Evolutionary conservation across 2,888 invertebrate species (phyloP).

Genomic region (Polydesmus complanatus): DNA sequence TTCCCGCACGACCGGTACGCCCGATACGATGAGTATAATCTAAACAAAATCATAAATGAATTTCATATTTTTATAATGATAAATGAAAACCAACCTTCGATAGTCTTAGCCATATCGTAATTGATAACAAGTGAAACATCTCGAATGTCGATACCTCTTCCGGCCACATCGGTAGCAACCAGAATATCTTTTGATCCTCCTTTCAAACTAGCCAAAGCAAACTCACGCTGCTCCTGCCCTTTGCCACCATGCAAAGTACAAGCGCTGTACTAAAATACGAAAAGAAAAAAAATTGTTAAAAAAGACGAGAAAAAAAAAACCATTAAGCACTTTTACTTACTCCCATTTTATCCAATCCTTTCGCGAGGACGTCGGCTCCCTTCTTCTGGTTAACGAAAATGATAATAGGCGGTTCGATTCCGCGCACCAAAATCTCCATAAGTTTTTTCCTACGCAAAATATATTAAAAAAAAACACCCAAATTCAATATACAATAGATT

Average conservation of each 20-base stretch:
- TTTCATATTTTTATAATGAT: constrained; percentile 2
- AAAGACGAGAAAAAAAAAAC: neutral
- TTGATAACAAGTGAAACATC: constrained; percentile 98
- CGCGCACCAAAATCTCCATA: constrained; percentile 75
- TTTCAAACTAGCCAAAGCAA: constrained; percentile 90
- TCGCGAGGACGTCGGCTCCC: constrained; percentile 93
- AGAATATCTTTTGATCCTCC: constrained; percentile 92
- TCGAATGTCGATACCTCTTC: constrained; percentile 99
- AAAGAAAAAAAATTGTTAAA: neutral
- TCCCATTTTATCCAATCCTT: constrained; percentile 90
- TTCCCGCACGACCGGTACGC: constrained; percentile 96
- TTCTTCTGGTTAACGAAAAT: constrained; percentile 99
- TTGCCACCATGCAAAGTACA: constrained; percentile 98
- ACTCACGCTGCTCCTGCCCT: constrained; percentile 98
- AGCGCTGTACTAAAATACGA: constrained; percentile 58
- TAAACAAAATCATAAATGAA: constrained; percentile 28
- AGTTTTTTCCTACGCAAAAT: constrained; percentile 55
- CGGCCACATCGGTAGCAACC: constrained; percentile 98
- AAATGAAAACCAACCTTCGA: constrained; percentile 52
- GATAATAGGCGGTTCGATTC: constrained; percentile 92
- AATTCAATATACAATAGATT: constrained; percentile 1
- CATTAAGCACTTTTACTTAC: constrained; percentile 33
- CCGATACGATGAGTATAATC: constrained; percentile 97
- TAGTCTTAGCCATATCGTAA: constrained; percentile 99
- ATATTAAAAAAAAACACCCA: neutral